Conservation (phyloP, 2,888 invertebrate genomes). For the Nemoura dubitans region DNA sequence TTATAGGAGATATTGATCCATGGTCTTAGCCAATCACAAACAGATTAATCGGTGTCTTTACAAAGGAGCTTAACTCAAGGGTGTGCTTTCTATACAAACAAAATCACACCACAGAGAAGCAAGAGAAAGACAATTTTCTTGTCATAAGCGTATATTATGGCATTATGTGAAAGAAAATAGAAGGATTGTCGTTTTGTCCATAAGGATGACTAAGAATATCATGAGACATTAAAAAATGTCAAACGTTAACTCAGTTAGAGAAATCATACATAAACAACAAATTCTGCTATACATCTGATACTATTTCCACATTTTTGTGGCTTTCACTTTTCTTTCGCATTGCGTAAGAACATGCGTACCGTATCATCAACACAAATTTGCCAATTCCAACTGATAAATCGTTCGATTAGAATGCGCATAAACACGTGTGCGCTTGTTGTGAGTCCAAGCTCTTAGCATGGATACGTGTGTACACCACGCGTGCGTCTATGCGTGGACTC, state of each 20-base stretch:
- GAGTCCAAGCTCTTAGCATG: background rate
- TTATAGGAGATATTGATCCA: background rate
- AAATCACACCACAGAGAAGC: no score
- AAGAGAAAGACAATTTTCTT: no score
- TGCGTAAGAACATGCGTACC: background rate
- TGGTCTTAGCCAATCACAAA: background rate
- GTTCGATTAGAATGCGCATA: background rate
- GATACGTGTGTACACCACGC: background rate
- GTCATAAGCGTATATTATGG: no score
- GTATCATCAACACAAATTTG: background rate
- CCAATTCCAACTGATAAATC: background rate
- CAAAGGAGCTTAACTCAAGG: no score
- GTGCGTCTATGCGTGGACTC: background rate
- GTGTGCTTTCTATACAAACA: no score
- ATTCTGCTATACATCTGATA: background rate
- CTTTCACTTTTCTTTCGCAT: background rate
- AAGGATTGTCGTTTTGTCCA: no score
- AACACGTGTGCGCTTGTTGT: background rate
- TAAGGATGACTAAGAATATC: background rate
- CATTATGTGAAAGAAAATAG: no score
- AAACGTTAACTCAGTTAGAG: background rate
- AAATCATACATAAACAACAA: background rate
- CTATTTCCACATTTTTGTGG: background rate
- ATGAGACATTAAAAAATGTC: background rate
- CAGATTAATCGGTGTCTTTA: background rate